These are phyloP conservation scores for Synanthedon vespiformis DNA, from an alignment of 2,888 invertebrate genomes.

Conservation along the genomic window DNA sequence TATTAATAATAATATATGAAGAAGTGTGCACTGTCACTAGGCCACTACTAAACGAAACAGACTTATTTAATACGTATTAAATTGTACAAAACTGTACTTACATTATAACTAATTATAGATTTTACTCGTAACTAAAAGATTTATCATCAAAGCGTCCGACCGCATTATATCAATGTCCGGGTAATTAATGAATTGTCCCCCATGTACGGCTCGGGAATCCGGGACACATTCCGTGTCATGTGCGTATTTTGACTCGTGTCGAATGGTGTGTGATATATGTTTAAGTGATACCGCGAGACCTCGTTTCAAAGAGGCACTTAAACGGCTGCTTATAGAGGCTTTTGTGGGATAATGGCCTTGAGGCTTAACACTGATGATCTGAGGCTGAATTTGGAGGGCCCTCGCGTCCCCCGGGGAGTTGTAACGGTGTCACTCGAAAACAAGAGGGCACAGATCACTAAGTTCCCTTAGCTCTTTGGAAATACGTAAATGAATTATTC, in stretches of 20 bases:
- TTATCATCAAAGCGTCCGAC: neutral
- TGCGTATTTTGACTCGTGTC: neutral
- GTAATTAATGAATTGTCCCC: neutral
- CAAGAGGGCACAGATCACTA: conserved; percentile 1
- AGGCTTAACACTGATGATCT: conserved; percentile 15
- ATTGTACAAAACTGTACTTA: no score
- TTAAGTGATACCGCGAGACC: conserved; percentile 18
- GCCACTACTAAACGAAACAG: no score
- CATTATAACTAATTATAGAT: no score
- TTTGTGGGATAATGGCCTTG: conserved; percentile 21
- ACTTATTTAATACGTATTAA: no score
- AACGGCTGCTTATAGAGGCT: conserved; percentile 20
- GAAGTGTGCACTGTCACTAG: no score
- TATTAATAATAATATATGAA: no score
- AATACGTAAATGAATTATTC: neutral
- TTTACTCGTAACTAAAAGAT: neutral
- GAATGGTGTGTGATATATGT: neutral
- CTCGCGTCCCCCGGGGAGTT: conserved; percentile 1
- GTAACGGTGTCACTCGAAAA: conserved; percentile 2
- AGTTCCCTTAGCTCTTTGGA: neutral
- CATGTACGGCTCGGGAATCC: neutral
- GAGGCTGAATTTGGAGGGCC: conserved; percentile 17
- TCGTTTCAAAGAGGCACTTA: conserved; percentile 22
- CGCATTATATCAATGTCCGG: neutral
- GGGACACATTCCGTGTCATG: neutral